These are phyloP conservation scores for Anseranas semipalmata DNA, from an alignment of 2,113 vertebrate species.

Conservation along the genomic window DNA sequence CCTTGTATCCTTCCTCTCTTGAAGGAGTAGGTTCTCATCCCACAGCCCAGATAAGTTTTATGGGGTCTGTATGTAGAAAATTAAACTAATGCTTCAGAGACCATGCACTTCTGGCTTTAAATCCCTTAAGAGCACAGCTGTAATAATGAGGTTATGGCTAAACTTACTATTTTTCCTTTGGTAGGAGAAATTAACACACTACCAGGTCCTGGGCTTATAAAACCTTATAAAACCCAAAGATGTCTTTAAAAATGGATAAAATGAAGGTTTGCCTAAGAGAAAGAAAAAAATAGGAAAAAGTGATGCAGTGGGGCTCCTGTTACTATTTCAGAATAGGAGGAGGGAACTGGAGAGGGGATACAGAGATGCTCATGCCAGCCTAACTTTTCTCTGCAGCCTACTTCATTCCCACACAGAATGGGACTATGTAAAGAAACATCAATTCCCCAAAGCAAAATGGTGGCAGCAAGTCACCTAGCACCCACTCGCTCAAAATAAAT, in stretches of 20 bases:
- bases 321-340: neutral
- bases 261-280: neutral
- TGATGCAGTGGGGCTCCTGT: neutral
- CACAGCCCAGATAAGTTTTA: neutral
- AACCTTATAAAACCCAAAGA: neutral
- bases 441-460: neutral
- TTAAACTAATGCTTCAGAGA: neutral
- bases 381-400: neutral
- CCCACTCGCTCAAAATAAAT: neutral
- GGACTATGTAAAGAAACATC: neutral
- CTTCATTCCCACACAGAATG: neutral
- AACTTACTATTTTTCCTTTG: neutral
- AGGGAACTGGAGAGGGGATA: neutral
- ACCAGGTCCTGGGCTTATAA: neutral
- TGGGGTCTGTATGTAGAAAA: neutral
- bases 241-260: neutral
- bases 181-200: neutral
- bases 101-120: neutral
- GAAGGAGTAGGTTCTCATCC: neutral
- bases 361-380: neutral
- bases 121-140: neutral
- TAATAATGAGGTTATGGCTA: neutral
- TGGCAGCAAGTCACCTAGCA: neutral
- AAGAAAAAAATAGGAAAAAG: rapidly evolving
- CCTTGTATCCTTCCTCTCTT: neutral